phyloP scores from a whole-genome alignment of 2,888 invertebrate genomes.

The Campopleginae sp. region DNA sequence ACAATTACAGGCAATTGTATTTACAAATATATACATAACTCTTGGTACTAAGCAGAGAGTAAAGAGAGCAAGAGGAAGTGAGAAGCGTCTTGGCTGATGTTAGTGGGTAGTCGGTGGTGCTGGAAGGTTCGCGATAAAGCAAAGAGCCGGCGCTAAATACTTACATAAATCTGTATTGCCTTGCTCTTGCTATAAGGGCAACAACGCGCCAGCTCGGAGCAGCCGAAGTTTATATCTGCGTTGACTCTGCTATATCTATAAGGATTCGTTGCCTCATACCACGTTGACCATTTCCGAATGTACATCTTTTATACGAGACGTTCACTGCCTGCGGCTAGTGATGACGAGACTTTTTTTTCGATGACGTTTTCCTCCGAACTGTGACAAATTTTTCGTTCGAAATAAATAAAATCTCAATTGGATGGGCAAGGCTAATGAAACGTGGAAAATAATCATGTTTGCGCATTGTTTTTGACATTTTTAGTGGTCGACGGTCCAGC shows the following conservation, averaged over 20 bases:
- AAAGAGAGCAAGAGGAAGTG: slow-evolving; percentile 62
- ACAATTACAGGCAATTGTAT: background rate
- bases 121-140: slow-evolving; percentile 84
- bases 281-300: slow-evolving; percentile 32
- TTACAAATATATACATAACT: slow-evolving; percentile 9
- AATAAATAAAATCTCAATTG: background rate
- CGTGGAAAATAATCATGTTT: background rate
- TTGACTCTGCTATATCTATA: slow-evolving; percentile 15
- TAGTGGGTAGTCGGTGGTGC: slow-evolving; percentile 76
- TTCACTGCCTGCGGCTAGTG: background rate
- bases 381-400: background rate
- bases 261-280: slow-evolving; percentile 34
- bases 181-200: slow-evolving; percentile 65
- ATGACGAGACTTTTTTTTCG: background rate
- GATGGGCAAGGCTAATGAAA: background rate
- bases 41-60: slow-evolving; percentile 7
- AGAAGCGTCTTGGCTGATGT: slow-evolving; percentile 56
- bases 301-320: slow-evolving; percentile 15
- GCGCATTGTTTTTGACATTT: background rate
- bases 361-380: background rate
- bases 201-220: slow-evolving; percentile 54
- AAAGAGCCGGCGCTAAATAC: slow-evolving; percentile 84
- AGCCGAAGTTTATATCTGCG: slow-evolving; percentile 79
- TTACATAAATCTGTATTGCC: slow-evolving; percentile 85
- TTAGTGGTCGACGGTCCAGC: background rate